Conservation (phyloP, 2,797 vertebrate genomes). For the Propithecus perrieri region DNA sequence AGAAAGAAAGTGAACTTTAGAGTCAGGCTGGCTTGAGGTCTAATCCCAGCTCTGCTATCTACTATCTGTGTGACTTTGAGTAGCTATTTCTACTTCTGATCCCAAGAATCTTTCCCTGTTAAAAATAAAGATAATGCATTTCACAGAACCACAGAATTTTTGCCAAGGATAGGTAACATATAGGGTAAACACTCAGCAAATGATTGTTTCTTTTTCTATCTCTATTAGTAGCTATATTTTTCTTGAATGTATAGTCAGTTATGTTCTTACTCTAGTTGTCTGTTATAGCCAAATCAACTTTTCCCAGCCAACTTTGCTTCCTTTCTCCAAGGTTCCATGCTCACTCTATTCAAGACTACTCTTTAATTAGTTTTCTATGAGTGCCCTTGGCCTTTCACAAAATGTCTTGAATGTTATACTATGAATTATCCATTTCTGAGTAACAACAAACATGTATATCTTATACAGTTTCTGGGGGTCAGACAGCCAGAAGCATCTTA, state of each 20-base stretch:
- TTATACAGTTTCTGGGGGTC: neutral
- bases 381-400: neutral
- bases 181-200: neutral
- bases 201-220: neutral
- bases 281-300: neutral
- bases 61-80: neutral
- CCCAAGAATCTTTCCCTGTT: neutral
- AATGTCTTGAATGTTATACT: neutral
- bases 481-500: neutral
- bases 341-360: neutral
- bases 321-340: neutral
- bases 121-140: neutral
- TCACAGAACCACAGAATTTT: neutral
- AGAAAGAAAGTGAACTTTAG: neutral
- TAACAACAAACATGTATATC: neutral
- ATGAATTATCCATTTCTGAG: neutral
- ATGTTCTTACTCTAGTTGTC: neutral
- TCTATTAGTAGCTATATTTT: neutral
- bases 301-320: neutral
- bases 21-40: neutral
- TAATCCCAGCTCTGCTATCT: neutral
- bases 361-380: neutral
- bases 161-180: neutral
- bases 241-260: neutral
- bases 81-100: neutral